Conservation (phyloP, 2,888 invertebrate species). For the Acanthosepion esculentum region DNA sequence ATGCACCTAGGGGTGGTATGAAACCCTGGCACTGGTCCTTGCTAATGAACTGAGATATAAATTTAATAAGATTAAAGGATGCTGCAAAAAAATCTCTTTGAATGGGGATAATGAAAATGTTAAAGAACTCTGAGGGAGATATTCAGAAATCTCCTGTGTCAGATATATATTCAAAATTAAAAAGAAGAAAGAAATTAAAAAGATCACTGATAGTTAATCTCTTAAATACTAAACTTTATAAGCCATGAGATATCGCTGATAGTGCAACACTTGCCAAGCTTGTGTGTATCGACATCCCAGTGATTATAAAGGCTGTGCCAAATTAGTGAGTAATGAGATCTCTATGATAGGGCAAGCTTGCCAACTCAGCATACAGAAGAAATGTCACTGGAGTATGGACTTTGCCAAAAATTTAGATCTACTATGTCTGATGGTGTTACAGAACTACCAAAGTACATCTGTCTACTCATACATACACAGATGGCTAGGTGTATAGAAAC, state of each 20-base stretch:
- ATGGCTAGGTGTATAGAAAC: too few relatives aligned
- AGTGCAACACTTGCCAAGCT: neutral
- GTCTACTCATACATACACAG: too few relatives aligned
- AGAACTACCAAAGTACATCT: neutral
- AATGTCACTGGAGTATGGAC: neutral
- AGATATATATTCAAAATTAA: neutral
- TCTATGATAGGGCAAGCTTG: neutral
- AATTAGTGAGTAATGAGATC: slow-evolving; percentile 33
- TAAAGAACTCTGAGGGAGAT: too few relatives aligned
- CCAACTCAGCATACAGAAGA: neutral
- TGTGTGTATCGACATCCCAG: neutral
- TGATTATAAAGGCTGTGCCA: neutral
- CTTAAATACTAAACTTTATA: neutral
- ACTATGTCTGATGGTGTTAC: neutral
- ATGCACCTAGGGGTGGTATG: too few relatives aligned
- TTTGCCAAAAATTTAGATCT: neutral
- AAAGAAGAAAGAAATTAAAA: neutral
- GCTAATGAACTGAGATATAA: too few relatives aligned
- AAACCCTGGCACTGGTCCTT: too few relatives aligned
- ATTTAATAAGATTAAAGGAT: too few relatives aligned
- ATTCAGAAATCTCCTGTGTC: neutral
- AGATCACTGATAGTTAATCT: neutral
- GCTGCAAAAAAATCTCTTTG: too few relatives aligned
- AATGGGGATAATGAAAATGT: too few relatives aligned
- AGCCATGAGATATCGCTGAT: neutral